A percentile compares a stretch with the other conserved stretches of the same genome.
Conservation (phyloP, 2,113 vertebrate species). For the Elephantulus edwardii region DNA sequence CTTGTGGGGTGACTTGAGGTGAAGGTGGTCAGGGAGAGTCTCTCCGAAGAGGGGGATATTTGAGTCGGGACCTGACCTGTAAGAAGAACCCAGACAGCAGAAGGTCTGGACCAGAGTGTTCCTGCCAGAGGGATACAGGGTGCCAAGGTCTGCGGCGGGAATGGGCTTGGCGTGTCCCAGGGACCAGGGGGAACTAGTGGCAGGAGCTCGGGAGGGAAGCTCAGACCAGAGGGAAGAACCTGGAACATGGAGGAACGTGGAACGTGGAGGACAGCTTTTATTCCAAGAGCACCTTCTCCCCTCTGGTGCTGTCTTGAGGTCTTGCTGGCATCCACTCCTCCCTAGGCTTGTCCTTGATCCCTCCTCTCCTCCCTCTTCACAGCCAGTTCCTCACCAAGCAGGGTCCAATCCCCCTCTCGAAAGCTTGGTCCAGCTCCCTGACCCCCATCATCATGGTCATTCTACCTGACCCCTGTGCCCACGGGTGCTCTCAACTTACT, state of each 20-base stretch:
- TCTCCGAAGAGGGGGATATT: slow-evolving; percentile 12
- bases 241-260: not conserved
- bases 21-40: not conserved
- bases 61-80: not conserved
- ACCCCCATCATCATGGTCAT: not conserved
- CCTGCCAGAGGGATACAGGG: not conserved
- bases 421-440: not conserved
- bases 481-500: not conserved
- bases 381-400: not conserved
- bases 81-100: not conserved
- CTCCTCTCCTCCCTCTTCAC: not conserved
- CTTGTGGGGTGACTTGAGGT: not conserved
- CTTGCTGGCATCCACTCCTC: not conserved
- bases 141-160: not conserved
- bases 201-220: not conserved
- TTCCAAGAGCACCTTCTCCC: not conserved
- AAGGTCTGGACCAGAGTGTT: not conserved
- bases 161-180: not conserved
- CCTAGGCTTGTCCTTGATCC: not conserved
- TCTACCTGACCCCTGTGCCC: not conserved
- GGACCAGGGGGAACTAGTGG: not conserved
- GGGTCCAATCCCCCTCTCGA: not conserved
- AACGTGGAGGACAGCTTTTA: not conserved
- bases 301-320: not conserved
- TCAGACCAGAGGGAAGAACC: too few relatives aligned